phyloP scores from a whole-genome alignment of 2,888 invertebrate genomes.

The Branchellion lobata region DNA sequence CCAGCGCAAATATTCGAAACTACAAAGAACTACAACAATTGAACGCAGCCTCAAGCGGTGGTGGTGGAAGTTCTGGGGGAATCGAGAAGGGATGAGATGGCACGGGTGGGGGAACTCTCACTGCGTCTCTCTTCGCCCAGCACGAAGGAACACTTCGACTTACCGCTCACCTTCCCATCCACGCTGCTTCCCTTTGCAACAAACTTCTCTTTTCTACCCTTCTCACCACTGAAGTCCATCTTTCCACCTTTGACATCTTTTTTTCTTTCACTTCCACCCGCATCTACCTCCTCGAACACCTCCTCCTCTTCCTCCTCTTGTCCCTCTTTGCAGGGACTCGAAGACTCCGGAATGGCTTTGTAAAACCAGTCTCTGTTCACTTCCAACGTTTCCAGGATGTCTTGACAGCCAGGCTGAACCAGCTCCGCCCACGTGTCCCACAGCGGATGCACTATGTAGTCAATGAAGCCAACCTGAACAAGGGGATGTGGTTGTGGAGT shows the following conservation, averaged over 20 bases:
- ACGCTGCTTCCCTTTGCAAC: neutral
- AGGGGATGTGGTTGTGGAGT: neutral
- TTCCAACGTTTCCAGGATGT: constrained; percentile 93
- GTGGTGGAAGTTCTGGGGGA: neutral
- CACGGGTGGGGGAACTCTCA: constrained; percentile 6
- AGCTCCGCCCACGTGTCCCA: constrained; percentile 99
- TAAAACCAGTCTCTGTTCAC: constrained; percentile 97
- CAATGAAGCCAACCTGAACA: constrained; percentile 72
- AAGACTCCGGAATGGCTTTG: constrained; percentile 74
- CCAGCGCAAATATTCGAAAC: too few species aligned
- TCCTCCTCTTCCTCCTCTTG: neutral
- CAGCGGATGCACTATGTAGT: constrained; percentile 97
- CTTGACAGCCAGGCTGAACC: constrained; percentile 97
- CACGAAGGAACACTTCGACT: neutral
- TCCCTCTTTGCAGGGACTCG: neutral
- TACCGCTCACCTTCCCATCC: neutral
- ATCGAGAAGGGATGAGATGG: neutral
- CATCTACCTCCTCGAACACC: neutral
- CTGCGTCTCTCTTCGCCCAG: neutral
- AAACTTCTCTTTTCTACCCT: neutral
- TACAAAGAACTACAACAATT: neutral
- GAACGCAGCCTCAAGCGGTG: neutral
- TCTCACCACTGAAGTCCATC: too few species aligned
- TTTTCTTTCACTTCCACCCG: neutral
- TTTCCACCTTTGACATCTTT: neutral